Base-by-base conservation (phyloP, 2,797 vertebrate species). In the Syngnathus acus region DNA sequence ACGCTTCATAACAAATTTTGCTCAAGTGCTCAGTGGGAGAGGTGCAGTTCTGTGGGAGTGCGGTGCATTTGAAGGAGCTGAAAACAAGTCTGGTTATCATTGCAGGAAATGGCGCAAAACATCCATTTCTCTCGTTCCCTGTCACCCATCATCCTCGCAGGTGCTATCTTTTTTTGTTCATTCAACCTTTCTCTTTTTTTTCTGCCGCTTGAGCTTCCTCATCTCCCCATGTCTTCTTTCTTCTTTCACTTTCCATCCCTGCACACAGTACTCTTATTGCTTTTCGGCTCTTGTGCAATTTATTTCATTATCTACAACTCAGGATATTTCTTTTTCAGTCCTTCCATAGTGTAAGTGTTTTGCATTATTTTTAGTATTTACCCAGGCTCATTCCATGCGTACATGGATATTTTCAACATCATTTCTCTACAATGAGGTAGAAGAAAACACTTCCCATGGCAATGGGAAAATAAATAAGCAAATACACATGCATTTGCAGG, bases 1-100 rank as follows among this genome's bases (percentile, higher is more conserved):
- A 77, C 62, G 62, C 66, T 39, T 55, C 78, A 78, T 32, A 84
- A 81, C 70, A 80, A 78, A 78, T 68, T 70, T 74, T 54, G n/a
- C 62, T 69, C 47, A 9, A 40, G 75, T 67, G 63, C 9, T n/a
- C 39, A 53, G 59, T 62, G 65, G 71, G 70, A 51, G 67, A 69
- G 68, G 59, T 58, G 62, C 51, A 4, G 63, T 70, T 67, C 57
- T 64, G 66, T 65, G 61, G 65, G 67, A 71, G 78, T 7, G 64
- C 58, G 50, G 16, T 10, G 11, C 42, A 45, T 72, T 67, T 40
- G 43, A 69, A 67, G 50, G 67, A 63, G 65, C 67, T 70, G 69
- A 80, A 82, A 84, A 83, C 76, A 84, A 80, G 82, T 78, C 80
- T 84, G 82, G 87, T 83, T 86, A 89, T 88, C 80, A 85, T 88